Evolutionary conservation across 1,140 invertebrate species (phyloP).

Genomic region (Drosophila mojavensis): DNA sequence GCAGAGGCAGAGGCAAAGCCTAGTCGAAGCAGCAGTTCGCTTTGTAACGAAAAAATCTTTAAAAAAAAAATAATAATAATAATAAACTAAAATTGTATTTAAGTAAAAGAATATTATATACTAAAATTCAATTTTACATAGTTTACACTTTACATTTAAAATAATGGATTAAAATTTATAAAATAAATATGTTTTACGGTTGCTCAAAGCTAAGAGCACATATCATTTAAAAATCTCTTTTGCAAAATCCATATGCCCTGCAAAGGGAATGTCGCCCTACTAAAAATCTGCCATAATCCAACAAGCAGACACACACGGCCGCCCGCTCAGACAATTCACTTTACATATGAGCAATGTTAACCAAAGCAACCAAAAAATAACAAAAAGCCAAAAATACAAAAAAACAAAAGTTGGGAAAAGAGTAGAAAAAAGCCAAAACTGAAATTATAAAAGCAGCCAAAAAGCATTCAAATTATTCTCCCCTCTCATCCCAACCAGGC

Average conservation of each 20-base stretch:
- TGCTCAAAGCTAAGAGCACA: too few species aligned
- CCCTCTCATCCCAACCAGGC: conserved; percentile 37
- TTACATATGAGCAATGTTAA: conserved; percentile 78
- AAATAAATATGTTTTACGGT: too few species aligned
- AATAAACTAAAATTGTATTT: too few species aligned
- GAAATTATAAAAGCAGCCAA: conserved; percentile 68
- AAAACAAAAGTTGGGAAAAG: conserved; percentile 22
- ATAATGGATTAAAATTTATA: too few species aligned
- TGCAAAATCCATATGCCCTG: conserved; percentile 11
- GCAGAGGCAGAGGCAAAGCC: neutral
- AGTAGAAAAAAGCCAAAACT: conserved; percentile 36
- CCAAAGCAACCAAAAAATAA: conserved; percentile 55
- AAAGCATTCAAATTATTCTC: conserved; percentile 63
- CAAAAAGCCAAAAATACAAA: neutral
- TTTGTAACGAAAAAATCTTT: neutral
- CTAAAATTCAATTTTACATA: too few species aligned
- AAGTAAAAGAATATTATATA: too few species aligned
- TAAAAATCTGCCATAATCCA: conserved; percentile 54
- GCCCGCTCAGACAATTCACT: conserved; percentile 66
- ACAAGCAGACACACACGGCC: conserved; percentile 27
- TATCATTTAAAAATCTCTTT: neutral
- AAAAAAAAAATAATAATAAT: too few species aligned
- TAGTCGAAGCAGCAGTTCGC: conserved; percentile 8
- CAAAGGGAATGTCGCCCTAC: conserved; percentile 3
- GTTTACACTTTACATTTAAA: too few species aligned